Evolutionary conservation across 2,888 invertebrate genomes (phyloP), one percentile per base, ranked within the genome.

Genomic region (Labia minor): DNA sequence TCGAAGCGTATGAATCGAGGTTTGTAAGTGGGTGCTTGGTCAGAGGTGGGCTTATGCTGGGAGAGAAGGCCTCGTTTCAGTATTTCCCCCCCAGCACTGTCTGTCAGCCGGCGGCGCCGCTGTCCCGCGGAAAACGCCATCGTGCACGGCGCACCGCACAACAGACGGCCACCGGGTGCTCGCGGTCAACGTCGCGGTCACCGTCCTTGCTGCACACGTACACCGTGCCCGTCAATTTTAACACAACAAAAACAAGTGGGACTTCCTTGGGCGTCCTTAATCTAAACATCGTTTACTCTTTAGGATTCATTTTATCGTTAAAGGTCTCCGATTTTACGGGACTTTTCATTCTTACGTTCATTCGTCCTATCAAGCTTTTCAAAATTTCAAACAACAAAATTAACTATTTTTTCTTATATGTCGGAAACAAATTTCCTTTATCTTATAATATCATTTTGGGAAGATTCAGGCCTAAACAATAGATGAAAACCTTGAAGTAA

Each of bases 121-220:
- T 66, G 37, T 69, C 70, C 33, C 70, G 69, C 4, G 70, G 71
- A 63, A 71, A 71, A 21, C 69, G 66, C 71, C 70, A 71, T 21
- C 69, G 67, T 14, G 70, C 71, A 19, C 71, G 49, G 2, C 49
- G 49, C 2, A 49, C 65, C 67, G 70, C 69, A 65, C 70, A 71
- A 67, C 70, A 70, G 62, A 70, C 69, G 33, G 70, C 68, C 37
- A 68, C 66, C 62, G 64, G 37, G 37, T 49, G 37, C 6, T 64
- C 26, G 64, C 64, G 61, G 64, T 18, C 61, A 21, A 18, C 37
- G 49, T 19, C 37, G 19, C 20, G 19, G 26, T 16, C 37, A 21
- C 21, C 8, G 21, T 18, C 18, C 19, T 68, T 68, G 64, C 68
- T 68, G 69, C 64, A 37, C 63, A 19, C 21, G 21, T 19, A 20